Percentiles rank a stretch among this genome's conserved stretches.
phyloP scores from a whole-genome alignment of 2,113 vertebrate genomes.

The Carassius auratus region DNA sequence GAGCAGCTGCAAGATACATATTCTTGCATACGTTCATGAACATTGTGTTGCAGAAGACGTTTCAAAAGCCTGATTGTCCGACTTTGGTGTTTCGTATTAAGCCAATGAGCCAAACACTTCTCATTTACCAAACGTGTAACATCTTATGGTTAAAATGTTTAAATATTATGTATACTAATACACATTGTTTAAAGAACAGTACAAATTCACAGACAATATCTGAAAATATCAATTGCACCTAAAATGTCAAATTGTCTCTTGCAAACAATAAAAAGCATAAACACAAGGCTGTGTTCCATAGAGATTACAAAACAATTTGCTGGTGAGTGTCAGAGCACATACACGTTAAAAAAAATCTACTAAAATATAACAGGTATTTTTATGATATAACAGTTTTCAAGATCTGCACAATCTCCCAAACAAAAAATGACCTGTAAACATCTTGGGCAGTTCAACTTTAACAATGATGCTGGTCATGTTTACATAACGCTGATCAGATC shows the following conservation, averaged over 20 bases:
- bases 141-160: background rate
- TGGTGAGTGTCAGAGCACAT: conserved; percentile 17
- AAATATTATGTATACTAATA: background rate
- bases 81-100: background rate
- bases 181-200: background rate
- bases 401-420: background rate
- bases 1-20: conserved; percentile 18
- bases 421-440: conserved; percentile 24
- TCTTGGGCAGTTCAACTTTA: conserved; percentile 18
- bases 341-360: background rate
- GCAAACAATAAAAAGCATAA: conserved; percentile 27
- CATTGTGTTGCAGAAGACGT: background rate
- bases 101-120: background rate
- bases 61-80: background rate
- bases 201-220: background rate
- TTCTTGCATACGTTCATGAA: conserved; percentile 3
- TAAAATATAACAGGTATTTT: background rate
- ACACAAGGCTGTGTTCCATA: background rate
- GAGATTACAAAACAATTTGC: conserved; percentile 16
- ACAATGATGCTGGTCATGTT: conserved; percentile 16
- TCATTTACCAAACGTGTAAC: background rate
- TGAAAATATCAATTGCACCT: background rate
- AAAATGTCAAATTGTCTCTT: background rate
- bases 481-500: background rate
- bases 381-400: background rate